A percentile compares a stretch with the other conserved stretches of the same genome.
Conservation (phyloP, 2,797 vertebrate genomes). For the Echeneis naucrates region DNA sequence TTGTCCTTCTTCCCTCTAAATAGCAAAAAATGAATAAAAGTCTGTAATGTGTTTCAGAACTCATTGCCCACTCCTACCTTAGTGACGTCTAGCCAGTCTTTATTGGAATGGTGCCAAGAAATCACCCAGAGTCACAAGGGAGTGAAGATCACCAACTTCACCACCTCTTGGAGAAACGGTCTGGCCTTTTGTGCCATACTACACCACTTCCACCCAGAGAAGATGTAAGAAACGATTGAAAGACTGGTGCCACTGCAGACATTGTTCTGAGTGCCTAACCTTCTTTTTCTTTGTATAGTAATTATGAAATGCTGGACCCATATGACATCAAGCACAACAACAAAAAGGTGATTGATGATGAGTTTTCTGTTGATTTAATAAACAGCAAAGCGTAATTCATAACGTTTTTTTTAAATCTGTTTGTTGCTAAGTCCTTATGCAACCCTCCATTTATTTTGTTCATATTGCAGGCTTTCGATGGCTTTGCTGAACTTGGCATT, state of each 20-base stretch:
- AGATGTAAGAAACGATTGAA: constrained; percentile 83
- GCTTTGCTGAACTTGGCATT: constrained; percentile 90
- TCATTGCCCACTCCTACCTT: constrained; percentile 52
- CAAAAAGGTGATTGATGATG: constrained; percentile 86
- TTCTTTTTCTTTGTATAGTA: constrained; percentile 71
- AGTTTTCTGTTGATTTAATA: background rate
- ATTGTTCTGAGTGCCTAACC: background rate
- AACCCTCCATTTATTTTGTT: background rate
- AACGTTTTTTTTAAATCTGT: too few species aligned
- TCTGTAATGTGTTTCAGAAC: constrained; percentile 48
- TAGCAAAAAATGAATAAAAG: background rate
- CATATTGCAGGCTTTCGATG: constrained; percentile 87
- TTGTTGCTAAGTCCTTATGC: background rate
- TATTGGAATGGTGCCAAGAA: constrained; percentile 91
- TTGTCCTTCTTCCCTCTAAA: background rate
- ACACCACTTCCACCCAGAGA: constrained; percentile 89
- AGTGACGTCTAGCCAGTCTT: constrained; percentile 86
- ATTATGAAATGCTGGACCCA: constrained; percentile 88
- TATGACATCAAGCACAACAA: constrained; percentile 92
- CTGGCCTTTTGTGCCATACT: constrained; percentile 93
- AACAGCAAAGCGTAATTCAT: background rate
- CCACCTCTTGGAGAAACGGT: constrained; percentile 93
- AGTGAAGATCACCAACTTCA: constrained; percentile 91
- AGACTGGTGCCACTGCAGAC: background rate
- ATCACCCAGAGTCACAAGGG: constrained; percentile 87